These are phyloP conservation scores for Epizoanthus illoricatus DNA, from an alignment of 92 coral and sea anemone genomes.

Conservation along the genomic window DNA sequence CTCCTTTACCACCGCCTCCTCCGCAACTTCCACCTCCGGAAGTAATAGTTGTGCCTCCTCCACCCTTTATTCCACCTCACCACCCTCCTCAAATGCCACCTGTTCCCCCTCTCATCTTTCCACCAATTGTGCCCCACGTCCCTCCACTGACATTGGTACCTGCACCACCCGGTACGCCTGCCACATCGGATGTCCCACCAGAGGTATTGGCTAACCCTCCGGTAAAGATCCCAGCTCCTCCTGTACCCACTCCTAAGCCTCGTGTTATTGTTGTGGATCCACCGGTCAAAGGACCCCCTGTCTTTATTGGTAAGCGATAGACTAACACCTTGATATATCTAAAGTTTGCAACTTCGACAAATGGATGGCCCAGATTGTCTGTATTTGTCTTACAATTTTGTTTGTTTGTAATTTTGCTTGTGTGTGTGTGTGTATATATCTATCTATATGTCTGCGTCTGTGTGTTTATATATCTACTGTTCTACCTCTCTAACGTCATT, in stretches of 20 bases:
- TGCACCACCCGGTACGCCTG: neutral
- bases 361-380: neutral
- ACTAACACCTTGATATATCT: neutral
- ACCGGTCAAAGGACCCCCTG: constrained; percentile 20
- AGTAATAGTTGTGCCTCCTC: constrained; percentile 3
- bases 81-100: neutral
- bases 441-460: too few relatives aligned
- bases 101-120: constrained; percentile 3
- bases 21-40: neutral
- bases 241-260: neutral
- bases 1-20: neutral
- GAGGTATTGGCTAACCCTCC: constrained; percentile 24
- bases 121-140: constrained; percentile 6
- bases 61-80: constrained; percentile 20
- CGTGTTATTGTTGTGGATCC: constrained; percentile 20
- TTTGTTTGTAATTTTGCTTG: too few relatives aligned
- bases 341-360: neutral
- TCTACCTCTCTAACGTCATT: too few relatives aligned
- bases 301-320: constrained; percentile 6
- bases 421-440: too few relatives aligned
- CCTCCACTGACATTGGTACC: constrained; percentile 6
- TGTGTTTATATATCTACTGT: too few relatives aligned
- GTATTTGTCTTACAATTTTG: too few relatives aligned
- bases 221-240: constrained; percentile 29
- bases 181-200: constrained; percentile 17